A percentile compares a stretch with the other conserved stretches of the same genome.
Evolutionary conservation across 2,888 invertebrate genomes (phyloP).

Genomic region (Vesta saturnalis): DNA sequence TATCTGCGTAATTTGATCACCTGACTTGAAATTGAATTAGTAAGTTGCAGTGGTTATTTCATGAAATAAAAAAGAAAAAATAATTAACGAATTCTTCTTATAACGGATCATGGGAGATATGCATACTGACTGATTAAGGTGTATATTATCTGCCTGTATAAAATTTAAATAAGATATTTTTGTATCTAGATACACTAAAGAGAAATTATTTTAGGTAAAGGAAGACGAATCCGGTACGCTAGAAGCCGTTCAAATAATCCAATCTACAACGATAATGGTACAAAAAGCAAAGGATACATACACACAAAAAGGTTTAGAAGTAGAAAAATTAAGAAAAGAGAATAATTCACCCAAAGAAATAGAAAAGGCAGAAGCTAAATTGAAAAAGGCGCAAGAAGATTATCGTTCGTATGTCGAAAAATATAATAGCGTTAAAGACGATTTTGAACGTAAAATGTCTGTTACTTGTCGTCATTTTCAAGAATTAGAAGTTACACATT

Average conservation of each 20-base stretch:
- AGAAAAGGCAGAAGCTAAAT: constrained; percentile 92
- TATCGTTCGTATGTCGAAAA: constrained; percentile 92
- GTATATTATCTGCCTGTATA: too few relatives aligned
- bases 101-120: too few relatives aligned
- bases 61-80: too few relatives aligned
- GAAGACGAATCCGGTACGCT: constrained; percentile 93
- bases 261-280: constrained; percentile 86
- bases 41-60: too few relatives aligned
- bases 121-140: too few relatives aligned
- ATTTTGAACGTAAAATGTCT: constrained; percentile 97
- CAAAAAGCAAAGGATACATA: constrained; percentile 95
- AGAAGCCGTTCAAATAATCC: constrained; percentile 89
- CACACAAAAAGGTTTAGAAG: constrained; percentile 84
- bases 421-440: constrained; percentile 88
- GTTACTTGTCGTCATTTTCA: constrained; percentile 93
- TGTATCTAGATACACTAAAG: too few relatives aligned
- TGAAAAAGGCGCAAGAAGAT: constrained; percentile 95
- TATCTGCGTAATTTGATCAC: too few relatives aligned
- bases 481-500: constrained; percentile 91
- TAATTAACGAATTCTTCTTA: too few relatives aligned
- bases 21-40: too few relatives aligned
- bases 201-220: constrained; percentile 71
- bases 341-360: constrained; percentile 91
- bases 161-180: too few relatives aligned
- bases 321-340: constrained; percentile 91